Evolutionary conservation across 2,113 vertebrate species (phyloP).

Genomic region (Oplegnathus fasciatus): DNA sequence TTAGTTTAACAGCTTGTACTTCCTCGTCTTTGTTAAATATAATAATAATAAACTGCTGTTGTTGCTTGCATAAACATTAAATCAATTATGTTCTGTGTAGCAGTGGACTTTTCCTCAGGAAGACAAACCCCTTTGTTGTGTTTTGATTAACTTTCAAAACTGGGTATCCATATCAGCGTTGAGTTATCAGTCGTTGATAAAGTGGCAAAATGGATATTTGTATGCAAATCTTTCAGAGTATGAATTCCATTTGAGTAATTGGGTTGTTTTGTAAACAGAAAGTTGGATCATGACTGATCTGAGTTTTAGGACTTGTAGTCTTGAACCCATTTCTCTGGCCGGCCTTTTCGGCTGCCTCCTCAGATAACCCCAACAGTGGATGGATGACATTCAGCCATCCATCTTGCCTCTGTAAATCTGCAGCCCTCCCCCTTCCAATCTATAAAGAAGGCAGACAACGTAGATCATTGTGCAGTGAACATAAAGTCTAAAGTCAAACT

Average conservation of each 20-base stretch:
- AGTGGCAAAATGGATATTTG: neutral
- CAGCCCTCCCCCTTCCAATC: constrained; percentile 27
- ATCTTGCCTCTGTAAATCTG: constrained; percentile 32
- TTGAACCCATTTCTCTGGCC: constrained; percentile 8
- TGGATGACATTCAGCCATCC: constrained; percentile 38
- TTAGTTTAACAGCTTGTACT: constrained; percentile 33
- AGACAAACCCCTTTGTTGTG: neutral
- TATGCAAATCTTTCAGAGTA: neutral
- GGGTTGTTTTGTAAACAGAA: constrained; percentile 22
- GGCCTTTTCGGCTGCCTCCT: constrained; percentile 33
- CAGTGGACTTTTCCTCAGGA: neutral
- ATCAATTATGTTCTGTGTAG: neutral
- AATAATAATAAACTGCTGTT: neutral
- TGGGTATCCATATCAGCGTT: neutral
- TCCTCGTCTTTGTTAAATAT: neutral
- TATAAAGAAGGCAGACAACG: constrained; percentile 14
- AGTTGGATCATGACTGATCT: constrained; percentile 42
- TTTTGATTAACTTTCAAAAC: neutral
- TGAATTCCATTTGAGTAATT: neutral
- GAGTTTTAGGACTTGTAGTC: constrained; percentile 32
- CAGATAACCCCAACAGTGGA: constrained; percentile 38
- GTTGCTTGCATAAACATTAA: neutral
- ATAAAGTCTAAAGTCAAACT: constrained; percentile 45
- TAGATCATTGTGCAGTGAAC: constrained; percentile 32
- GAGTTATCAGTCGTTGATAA: neutral